These are phyloP conservation scores for Amyelois transitella DNA, from an alignment of 1,140 invertebrate genomes.

Conservation along the genomic window DNA sequence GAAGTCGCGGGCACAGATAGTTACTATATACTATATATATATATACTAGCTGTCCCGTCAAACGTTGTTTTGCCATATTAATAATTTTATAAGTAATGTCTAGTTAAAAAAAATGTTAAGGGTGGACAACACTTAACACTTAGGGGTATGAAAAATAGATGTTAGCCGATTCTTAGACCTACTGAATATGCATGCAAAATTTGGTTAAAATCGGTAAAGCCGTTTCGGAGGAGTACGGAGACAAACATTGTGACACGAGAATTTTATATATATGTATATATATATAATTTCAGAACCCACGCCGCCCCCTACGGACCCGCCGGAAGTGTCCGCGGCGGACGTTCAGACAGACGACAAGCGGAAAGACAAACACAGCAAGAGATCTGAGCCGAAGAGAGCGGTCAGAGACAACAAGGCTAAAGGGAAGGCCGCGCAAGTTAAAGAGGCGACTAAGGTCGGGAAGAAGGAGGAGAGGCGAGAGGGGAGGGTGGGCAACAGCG, in stretches of 20 bases:
- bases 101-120: too few species aligned
- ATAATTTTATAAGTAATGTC: too few species aligned
- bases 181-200: too few species aligned
- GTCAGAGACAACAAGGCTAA: conserved; percentile 12
- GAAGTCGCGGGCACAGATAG: too few species aligned
- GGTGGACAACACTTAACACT: too few species aligned
- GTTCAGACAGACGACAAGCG: conserved; percentile 24
- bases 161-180: too few species aligned
- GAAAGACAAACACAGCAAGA: conserved; percentile 25
- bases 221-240: too few species aligned
- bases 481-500: conserved; percentile 9
- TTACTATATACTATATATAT: too few species aligned
- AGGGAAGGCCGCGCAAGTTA: not conserved
- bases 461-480: conserved; percentile 29
- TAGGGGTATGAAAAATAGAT: too few species aligned
- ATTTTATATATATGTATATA: not conserved
- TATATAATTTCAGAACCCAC: conserved; percentile 29
- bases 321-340: conserved; percentile 49
- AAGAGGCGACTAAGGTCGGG: conserved; percentile 10
- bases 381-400: conserved; percentile 24
- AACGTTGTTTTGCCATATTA: too few species aligned
- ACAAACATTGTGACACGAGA: not conserved
- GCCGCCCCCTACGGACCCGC: conserved; percentile 26
- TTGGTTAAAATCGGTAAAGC: too few species aligned
- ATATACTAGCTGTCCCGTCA: too few species aligned